phyloP scores from a whole-genome alignment of 1,140 invertebrate genomes.

The Polypedilum vanderplanki region DNA sequence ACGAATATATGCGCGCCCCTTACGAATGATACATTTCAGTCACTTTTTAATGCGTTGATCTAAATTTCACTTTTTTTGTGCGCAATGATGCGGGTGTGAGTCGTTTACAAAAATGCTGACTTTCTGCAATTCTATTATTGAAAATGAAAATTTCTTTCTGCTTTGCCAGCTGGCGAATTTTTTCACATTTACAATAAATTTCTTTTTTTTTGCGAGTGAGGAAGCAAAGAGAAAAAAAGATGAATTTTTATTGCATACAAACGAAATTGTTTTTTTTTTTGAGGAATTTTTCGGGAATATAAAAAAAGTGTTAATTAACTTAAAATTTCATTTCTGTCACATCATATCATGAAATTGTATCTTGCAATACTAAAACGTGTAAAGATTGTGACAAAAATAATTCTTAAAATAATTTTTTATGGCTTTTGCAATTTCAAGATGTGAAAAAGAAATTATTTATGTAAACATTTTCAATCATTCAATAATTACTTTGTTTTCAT shows the following conservation, averaged over 20 bases:
- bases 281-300: neutral
- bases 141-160: neutral
- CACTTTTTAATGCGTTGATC: slow-evolving; percentile 24
- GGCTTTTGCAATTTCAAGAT: no score
- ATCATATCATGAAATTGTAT: no score
- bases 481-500: no score
- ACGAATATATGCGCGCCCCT: neutral
- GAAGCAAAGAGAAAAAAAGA: no score
- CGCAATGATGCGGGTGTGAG: neutral
- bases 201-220: neutral
- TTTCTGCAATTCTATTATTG: neutral
- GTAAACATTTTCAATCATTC: no score
- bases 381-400: no score
- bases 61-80: neutral
- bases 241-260: neutral
- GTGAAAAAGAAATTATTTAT: no score
- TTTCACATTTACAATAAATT: neutral
- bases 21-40: neutral
- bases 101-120: neutral
- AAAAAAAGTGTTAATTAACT: neutral
- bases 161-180: slow-evolving; percentile 2
- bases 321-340: no score
- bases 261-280: neutral
- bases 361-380: no score
- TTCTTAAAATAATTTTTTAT: no score